phyloP scores from a whole-genome alignment of 1,140 invertebrate species.

The Brevipalpus yothersi region DNA sequence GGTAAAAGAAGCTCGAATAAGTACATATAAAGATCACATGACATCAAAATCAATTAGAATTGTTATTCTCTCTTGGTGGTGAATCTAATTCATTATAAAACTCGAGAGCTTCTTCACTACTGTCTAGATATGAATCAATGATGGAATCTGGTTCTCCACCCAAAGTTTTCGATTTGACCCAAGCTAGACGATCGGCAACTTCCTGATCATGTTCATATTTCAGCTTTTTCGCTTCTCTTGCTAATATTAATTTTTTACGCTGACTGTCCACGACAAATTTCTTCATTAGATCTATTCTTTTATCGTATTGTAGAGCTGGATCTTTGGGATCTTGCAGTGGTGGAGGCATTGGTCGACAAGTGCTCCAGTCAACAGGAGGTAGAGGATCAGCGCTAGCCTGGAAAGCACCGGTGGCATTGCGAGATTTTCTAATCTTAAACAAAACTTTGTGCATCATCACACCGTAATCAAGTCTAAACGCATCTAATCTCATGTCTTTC shows the following conservation, averaged over 20 bases:
- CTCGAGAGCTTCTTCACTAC: no score
- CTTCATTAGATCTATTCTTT: not conserved
- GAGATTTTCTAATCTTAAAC: not conserved
- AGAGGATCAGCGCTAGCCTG: not conserved
- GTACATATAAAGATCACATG: no score
- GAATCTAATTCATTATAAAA: no score
- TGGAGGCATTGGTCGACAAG: not conserved
- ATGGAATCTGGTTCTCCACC: no score
- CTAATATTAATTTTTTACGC: not conserved
- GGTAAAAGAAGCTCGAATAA: no score
- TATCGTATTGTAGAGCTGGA: not conserved
- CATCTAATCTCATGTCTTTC: not conserved
- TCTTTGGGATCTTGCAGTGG: not conserved
- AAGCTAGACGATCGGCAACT: not conserved
- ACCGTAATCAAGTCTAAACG: not conserved
- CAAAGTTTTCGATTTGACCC: no score
- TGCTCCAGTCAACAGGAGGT: not conserved
- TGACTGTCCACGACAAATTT: not conserved
- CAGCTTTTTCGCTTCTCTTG: not conserved
- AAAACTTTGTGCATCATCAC: not conserved
- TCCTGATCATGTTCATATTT: not conserved
- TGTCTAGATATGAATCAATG: no score
- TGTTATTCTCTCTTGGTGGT: no score
- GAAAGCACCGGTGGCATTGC: not conserved
- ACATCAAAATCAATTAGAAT: no score